Evolutionary conservation across 37 sponge, comb jelly and placozoan genomes (phyloP), one percentile per base, ranked within the genome.

Genomic region (Spongilla lacustris): DNA sequence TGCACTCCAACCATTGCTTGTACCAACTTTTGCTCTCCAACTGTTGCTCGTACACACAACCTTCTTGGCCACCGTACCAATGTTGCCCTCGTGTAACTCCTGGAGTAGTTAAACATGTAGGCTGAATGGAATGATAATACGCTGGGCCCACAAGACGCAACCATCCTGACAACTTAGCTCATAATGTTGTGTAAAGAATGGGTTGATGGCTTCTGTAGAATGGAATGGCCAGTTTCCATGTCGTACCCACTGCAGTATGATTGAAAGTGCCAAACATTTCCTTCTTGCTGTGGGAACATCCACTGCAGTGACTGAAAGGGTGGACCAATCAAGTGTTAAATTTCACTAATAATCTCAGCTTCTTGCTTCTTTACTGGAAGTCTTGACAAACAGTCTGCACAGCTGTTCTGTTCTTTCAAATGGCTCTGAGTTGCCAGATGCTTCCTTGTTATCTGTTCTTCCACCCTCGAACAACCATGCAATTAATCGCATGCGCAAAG

Each of bases 101-200:
- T 34, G 25, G 29, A 75, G 66, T 30, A 84, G 14, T 21, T 37
- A 58, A 37, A 29, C 27, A 2, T 8, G n/a, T n/a, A n/a, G n/a
- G n/a, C n/a, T n/a, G n/a, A n/a, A n/a, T n/a, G n/a, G 68, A 25
- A 83, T 31, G 23, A 84, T 49, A 5, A 84, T 67, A 26, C 77
- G 76, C 9, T 23, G 36, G 23, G 77, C 85, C 76, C 85, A 75
- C 66, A 84, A 77, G 22, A 84, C 33, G 25, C 85, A 84, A 2
- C 58, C 76, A 0, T 32, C 46, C 29, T 75, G 50, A 73, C 33
- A 73, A 73, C 30, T 34, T 73, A 33, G 73, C 32, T 30, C 41
- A 41, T 41, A 41, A 6, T 6, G 41, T 41, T 6, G 41, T 41
- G 6, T 41, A 41, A 41, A 9, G 41, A 41, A 41, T 3, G 41